Base-by-base conservation (phyloP, 2,888 invertebrate species). In the Acanthosepion pharaonis region DNA sequence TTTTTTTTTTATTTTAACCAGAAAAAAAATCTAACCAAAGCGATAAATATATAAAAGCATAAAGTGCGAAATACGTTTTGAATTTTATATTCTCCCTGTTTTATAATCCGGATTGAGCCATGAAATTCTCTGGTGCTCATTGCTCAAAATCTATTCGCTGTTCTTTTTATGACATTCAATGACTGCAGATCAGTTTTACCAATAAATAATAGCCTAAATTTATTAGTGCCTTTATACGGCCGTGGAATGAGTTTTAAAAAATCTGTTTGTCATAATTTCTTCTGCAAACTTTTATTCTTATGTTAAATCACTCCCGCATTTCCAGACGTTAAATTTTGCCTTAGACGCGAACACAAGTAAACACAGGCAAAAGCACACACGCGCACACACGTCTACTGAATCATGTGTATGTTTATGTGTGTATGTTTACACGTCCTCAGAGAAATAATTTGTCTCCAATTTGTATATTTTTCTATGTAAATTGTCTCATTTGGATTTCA, bases 61-160 rank as follows among this genome's bases (percentile, higher is more conserved):
- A n/a, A 78, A 78, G 78, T 78, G 78, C 78, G 78, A 78, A 78
- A 78, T 78, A 78, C 78, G 78, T 78, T 78, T 33, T 78, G 78
- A 78, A 78, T 78, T 78, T 78, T 78, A 78, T 78, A n/a, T 78
- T 33, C n/a, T 11, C 64, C 64, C 78, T 78, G n/a, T 78, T 78
- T 78, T n/a, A 78, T 78, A n/a, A 78, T n/a, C 78, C 78, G 78
- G 78, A 78, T 78, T 78, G 11, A 78, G 33, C 78, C 78, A 78
- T 78, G 78, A 78, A 33, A 78, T 78, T 78, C n/a, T n/a, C n/a
- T 33, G n/a, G 78, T 78, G n/a, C 28, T 78, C 78, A 78, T 78
- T 78, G 78, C n/a, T 78, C 33, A 78, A 78, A 78, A 78, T n/a
- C 78, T 78, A 78, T 78, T n/a, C 78, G 78, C 78, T 78, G n/a